Conservation (phyloP, 64 coral and sea anemone species). For the Pocillopora verrucosa region DNA sequence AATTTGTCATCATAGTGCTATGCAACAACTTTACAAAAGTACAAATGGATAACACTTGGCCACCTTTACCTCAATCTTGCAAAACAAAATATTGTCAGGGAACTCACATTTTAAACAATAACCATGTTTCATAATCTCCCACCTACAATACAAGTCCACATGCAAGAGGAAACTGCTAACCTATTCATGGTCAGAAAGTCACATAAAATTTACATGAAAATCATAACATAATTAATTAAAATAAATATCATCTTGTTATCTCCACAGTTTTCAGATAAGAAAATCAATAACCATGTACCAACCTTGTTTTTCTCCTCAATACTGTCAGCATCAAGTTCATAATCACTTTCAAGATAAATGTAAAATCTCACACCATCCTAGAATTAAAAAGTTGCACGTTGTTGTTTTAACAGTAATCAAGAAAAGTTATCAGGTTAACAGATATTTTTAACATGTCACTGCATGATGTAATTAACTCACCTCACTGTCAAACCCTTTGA, state of each 20-base stretch:
- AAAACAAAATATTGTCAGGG: no score
- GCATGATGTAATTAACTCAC: conserved; percentile 20
- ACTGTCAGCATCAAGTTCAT: conserved; percentile 92
- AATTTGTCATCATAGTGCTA: no score
- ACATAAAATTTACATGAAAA: neutral
- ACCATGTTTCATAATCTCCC: no score
- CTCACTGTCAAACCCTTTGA: conserved; percentile 84
- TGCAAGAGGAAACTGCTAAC: no score
- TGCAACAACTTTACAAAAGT: no score
- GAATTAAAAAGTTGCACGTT: neutral
- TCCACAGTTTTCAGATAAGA: neutral
- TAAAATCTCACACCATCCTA: conserved; percentile 95
- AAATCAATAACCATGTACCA: neutral
- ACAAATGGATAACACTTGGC: no score
- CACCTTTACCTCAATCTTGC: no score
- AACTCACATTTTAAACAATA: no score
- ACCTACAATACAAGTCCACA: no score
- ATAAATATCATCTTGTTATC: neutral
- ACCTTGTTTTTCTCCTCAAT: conserved; percentile 97
- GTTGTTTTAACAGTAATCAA: neutral
- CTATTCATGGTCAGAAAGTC: no score
- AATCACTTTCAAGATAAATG: conserved; percentile 89
- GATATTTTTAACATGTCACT: no score
- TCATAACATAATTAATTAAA: neutral
- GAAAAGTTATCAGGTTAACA: no score